Evolutionary conservation across 2,113 vertebrate genomes (phyloP), one percentile per base, ranked within the genome.

Genomic region (Bufo gargarizans): DNA sequence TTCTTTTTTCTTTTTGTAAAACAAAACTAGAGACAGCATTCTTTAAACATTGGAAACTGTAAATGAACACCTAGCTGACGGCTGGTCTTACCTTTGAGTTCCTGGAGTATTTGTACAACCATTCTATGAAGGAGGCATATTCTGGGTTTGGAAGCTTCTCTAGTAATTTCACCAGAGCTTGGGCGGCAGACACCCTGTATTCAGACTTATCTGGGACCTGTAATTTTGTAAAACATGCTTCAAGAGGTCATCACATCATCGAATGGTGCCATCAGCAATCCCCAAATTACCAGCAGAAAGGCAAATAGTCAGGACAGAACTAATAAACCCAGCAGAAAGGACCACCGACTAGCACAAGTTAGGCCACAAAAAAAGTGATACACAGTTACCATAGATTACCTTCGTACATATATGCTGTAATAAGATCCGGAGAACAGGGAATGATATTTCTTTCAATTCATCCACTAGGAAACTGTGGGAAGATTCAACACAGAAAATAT

Each of bases 131-230:
- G n/a, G 89, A 8, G 12, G 95, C 95, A 5, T 96, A 98, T n/a
- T 96, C 93, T 0, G 4, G 2, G 86, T 83, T 92, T 0, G 93
- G 93, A 91, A 98, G 94, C 89, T 94, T 94, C 47, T 89, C 90
- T 58, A 96, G 93, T 85, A 99, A 90, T 89, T 93, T 93, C 1
- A 95, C 95, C 65, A 99, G 90, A 58, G 96, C 94, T 90, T 97
- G 96, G 0, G 97, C 96, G 6, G 97, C 96, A 0, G 93, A 92
- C 0, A 89, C 94, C 20, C 98, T 95, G 88, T 95, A 97, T 43
- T 99, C 98, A 2, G 94, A 92, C 90, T 97, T 99, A 90, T 99
- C 98, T 47, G 96, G 95, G 90, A 98, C 97, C 98, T 99, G 80
- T 3, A 92, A 79, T 72, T 49, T 4, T 47, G 71, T 13, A 45